phyloP scores from a whole-genome alignment of 2,113 vertebrate genomes.

The Platanista minor region DNA sequence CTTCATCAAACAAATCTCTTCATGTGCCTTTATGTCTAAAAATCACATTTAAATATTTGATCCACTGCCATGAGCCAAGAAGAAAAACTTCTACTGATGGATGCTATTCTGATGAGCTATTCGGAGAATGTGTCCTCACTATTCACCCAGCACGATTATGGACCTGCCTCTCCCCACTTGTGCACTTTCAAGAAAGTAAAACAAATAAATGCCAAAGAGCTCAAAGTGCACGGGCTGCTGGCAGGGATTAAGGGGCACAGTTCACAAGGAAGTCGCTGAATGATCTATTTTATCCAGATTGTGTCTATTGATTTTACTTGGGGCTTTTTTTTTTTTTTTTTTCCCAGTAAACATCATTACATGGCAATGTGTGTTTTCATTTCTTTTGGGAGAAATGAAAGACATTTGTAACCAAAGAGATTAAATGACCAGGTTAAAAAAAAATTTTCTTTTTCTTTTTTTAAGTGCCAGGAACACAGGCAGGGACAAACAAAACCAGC shows the following conservation, averaged over 20 bases:
- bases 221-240: conserved; percentile 54
- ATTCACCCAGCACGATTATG: conserved; percentile 64
- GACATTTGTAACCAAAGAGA: conserved; percentile 31
- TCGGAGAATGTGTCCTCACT: conserved; percentile 75
- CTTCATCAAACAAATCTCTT: conserved; percentile 38
- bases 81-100: conserved; percentile 62
- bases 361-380: conserved; percentile 39
- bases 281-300: conserved; percentile 59
- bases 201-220: conserved; percentile 68
- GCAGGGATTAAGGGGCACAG: conserved; percentile 66
- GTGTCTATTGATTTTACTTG: conserved; percentile 67
- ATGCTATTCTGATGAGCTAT: conserved; percentile 56
- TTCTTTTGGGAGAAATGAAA: conserved; percentile 64
- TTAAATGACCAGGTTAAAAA: not conserved
- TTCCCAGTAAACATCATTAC: conserved; percentile 62
- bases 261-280: conserved; percentile 65
- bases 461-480: not conserved
- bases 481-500: not conserved
- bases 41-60: conserved; percentile 78
- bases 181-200: conserved; percentile 70
- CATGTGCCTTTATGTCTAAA: conserved; percentile 48
- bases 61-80: conserved; percentile 51
- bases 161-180: conserved; percentile 68
- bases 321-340: conserved; percentile 57
- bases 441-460: not conserved